These are phyloP conservation scores for Drosophila formosana DNA, from an alignment of 2,888 invertebrate genomes.

Conservation along the genomic window DNA sequence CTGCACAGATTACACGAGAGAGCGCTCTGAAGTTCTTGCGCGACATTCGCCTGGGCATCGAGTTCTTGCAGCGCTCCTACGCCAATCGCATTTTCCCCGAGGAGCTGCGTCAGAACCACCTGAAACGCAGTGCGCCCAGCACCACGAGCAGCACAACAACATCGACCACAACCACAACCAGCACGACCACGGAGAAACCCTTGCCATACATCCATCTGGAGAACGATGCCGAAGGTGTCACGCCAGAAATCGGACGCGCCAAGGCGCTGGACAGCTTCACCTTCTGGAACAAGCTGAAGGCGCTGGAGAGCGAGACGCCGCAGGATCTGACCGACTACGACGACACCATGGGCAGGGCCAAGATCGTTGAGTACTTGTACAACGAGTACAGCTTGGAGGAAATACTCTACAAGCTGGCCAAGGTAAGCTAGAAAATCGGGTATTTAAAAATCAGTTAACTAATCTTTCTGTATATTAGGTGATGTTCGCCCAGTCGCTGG, in stretches of 20 bases:
- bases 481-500: slow-evolving; percentile 91
- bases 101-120: slow-evolving; percentile 81
- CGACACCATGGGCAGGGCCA: slow-evolving; percentile 89
- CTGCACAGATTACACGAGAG: slow-evolving; percentile 89
- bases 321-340: slow-evolving; percentile 87
- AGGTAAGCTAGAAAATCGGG: slow-evolving; percentile 85
- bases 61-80: slow-evolving; percentile 88
- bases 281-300: slow-evolving; percentile 82
- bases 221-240: slow-evolving; percentile 36
- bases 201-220: slow-evolving; percentile 66
- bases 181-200: slow-evolving; percentile 77
- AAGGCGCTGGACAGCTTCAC: slow-evolving; percentile 82
- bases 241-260: slow-evolving; percentile 49
- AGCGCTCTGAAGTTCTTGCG: slow-evolving; percentile 91
- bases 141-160: slow-evolving; percentile 53
- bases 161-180: slow-evolving; percentile 72
- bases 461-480: slow-evolving; percentile 85
- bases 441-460: not conserved
- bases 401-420: slow-evolving; percentile 92
- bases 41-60: slow-evolving; percentile 91
- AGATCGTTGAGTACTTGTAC: slow-evolving; percentile 90
- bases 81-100: slow-evolving; percentile 83
- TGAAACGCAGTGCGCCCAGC: slow-evolving; percentile 69
- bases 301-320: slow-evolving; percentile 74
- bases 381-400: slow-evolving; percentile 91